phyloP scores from a whole-genome alignment of 2,888 invertebrate genomes.

The Psylliodes chrysocephalus region DNA sequence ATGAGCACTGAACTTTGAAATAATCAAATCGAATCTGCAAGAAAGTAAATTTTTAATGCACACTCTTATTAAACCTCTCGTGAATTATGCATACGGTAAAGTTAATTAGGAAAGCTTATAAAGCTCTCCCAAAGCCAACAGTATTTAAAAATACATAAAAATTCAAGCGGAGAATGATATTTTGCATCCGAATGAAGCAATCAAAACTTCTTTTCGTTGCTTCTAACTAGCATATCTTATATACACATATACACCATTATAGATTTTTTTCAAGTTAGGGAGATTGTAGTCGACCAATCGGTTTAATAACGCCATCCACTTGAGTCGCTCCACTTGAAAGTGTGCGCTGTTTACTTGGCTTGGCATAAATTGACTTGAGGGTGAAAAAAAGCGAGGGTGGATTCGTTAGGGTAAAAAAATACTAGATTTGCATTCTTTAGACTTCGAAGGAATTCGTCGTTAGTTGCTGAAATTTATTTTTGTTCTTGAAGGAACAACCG shows the following conservation, averaged over 20 bases:
- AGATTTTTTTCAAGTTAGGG: slow-evolving; percentile 65
- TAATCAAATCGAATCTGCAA: slow-evolving; percentile 3
- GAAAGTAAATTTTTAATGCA: slow-evolving; percentile 43
- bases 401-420: slow-evolving; percentile 65
- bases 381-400: slow-evolving; percentile 65
- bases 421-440: slow-evolving; percentile 65
- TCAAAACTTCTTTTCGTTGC: slow-evolving; percentile 64
- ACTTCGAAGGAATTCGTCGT: slow-evolving; percentile 57
- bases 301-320: slow-evolving; percentile 28
- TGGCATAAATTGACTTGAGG: slow-evolving; percentile 62
- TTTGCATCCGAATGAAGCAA: slow-evolving; percentile 58
- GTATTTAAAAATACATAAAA: slow-evolving; percentile 48
- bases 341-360: slow-evolving; percentile 51
- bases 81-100: slow-evolving; percentile 46
- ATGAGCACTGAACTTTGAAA: neutral
- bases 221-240: slow-evolving; percentile 65
- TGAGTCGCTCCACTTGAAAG: slow-evolving; percentile 45
- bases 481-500: slow-evolving; percentile 23
- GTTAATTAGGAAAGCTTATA: slow-evolving; percentile 44
- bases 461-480: slow-evolving; percentile 49
- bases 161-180: slow-evolving; percentile 44
- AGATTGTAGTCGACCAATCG: slow-evolving; percentile 58
- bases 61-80: slow-evolving; percentile 43
- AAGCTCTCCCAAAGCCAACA: slow-evolving; percentile 37
- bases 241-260: slow-evolving; percentile 65